These are phyloP conservation scores for Tillus elongatus DNA, from an alignment of 2,888 invertebrate species.

Conservation along the genomic window DNA sequence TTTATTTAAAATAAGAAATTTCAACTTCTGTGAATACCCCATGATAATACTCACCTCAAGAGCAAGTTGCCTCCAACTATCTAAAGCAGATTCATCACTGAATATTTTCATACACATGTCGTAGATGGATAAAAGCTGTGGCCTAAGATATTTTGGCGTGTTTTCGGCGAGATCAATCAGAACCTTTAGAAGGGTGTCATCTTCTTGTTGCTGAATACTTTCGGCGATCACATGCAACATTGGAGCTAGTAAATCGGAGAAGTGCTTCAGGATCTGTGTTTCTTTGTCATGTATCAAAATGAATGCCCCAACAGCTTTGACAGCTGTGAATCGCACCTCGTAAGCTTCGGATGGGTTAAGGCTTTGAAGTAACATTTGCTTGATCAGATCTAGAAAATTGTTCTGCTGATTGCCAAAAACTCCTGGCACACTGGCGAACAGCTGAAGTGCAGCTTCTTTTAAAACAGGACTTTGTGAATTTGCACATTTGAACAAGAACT, in stretches of 20 bases:
- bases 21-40: too few relatives aligned
- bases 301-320: constrained; percentile 77
- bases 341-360: constrained; percentile 57
- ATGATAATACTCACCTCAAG: constrained; percentile 75
- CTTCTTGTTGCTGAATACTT: constrained; percentile 74
- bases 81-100: constrained; percentile 59
- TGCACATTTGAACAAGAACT: constrained; percentile 90
- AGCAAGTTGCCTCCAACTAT: constrained; percentile 81
- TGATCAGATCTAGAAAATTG: constrained; percentile 85
- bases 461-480: constrained; percentile 71
- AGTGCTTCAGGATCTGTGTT: constrained; percentile 78
- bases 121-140: constrained; percentile 78
- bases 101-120: constrained; percentile 81
- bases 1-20: too few relatives aligned
- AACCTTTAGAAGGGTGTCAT: constrained; percentile 85
- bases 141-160: constrained; percentile 83
- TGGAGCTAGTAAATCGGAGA: constrained; percentile 73
- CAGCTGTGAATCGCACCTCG: constrained; percentile 72
- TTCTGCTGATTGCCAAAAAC: constrained; percentile 94
- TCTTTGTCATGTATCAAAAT: constrained; percentile 91
- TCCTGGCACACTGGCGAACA: constrained; percentile 92
- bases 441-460: constrained; percentile 87
- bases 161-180: constrained; percentile 90
- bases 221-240: constrained; percentile 69
- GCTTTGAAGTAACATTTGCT: constrained; percentile 86